Conservation (phyloP, 2,113 vertebrate genomes). For the Pyrgilauda ruficollis region DNA sequence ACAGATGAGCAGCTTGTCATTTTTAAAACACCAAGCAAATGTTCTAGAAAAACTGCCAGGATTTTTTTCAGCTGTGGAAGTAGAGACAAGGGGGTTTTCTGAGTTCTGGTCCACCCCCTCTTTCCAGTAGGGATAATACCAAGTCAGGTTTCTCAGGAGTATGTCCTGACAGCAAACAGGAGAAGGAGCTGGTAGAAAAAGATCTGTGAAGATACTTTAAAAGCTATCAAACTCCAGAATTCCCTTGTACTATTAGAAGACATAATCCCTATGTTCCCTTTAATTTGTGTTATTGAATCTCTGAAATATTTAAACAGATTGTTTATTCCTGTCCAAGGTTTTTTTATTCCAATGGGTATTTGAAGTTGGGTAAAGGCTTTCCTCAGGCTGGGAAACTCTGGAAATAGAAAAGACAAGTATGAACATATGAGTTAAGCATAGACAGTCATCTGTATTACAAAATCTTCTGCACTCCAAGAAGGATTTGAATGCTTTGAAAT, state of each 20-base stretch:
- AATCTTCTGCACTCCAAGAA: neutral
- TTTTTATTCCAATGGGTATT: neutral
- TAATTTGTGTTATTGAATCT: neutral
- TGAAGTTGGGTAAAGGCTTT: neutral
- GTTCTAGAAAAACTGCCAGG: neutral
- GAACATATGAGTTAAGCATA: neutral
- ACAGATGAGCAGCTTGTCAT: neutral
- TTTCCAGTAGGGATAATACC: neutral
- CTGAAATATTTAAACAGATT: neutral
- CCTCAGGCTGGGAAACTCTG: neutral
- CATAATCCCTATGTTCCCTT: neutral
- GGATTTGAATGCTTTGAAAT: neutral
- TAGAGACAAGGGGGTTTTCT: neutral
- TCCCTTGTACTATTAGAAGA: neutral
- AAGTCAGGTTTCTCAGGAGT: neutral
- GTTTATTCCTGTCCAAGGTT: neutral
- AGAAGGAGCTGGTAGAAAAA: neutral
- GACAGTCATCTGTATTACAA: neutral
- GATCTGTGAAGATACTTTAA: neutral
- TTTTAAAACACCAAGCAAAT: neutral
- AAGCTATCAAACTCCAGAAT: neutral
- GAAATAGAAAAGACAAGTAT: neutral
- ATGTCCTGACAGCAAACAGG: neutral
- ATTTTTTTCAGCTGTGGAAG: neutral
- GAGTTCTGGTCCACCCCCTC: neutral